Percentiles rank a stretch among this genome's conserved stretches.
phyloP scores from a whole-genome alignment of 1,140 invertebrate species.

The Eupristina koningsbergeri region DNA sequence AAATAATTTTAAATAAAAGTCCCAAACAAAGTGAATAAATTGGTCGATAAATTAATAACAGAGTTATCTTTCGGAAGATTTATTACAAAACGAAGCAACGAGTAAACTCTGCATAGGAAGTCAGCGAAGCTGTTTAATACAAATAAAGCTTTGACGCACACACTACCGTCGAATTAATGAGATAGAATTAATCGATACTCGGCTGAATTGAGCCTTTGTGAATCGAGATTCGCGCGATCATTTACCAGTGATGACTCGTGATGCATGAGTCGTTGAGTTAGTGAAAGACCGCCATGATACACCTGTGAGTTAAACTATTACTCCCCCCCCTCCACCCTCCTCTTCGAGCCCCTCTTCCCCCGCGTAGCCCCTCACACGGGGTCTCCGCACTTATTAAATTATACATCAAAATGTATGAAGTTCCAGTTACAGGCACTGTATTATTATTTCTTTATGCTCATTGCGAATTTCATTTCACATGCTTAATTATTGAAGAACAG shows the following conservation, averaged over 20 bases:
- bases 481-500: not conserved
- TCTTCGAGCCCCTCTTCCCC: no score
- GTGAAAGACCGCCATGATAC: not conserved
- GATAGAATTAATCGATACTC: conserved; percentile 3
- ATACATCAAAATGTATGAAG: not conserved
- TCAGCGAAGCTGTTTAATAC: not conserved
- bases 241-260: conserved; percentile 1
- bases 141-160: not conserved
- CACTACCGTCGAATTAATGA: conserved; percentile 1
- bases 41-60: not conserved
- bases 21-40: no score
- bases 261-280: conserved; percentile 1
- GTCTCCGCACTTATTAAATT: not conserved
- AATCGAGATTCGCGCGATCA: not conserved
- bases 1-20: no score
- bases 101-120: not conserved
- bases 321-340: no score
- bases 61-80: not conserved
- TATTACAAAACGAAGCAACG: not conserved
- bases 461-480: not conserved
- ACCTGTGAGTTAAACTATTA: not conserved
- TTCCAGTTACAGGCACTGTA: not conserved
- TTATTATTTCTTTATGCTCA: not conserved
- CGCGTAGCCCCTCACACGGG: no score
- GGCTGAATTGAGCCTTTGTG: not conserved